Evolutionary conservation across 35 echinoderm and acorn worm genomes (phyloP).

Genomic region (Strongylocentrotus purpuratus): DNA sequence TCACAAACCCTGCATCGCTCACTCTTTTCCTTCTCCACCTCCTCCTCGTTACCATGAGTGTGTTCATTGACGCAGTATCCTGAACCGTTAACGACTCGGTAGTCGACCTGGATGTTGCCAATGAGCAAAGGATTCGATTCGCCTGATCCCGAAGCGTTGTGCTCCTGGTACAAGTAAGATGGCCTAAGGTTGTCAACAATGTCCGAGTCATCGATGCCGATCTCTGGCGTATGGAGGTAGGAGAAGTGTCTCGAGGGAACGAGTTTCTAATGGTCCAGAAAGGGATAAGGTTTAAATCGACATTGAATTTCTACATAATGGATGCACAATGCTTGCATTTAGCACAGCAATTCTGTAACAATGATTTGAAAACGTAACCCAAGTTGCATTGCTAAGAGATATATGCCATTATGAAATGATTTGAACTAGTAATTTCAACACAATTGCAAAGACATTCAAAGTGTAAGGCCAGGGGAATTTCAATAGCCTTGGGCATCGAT

Average conservation of each 20-base stretch:
- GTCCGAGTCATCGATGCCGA: not conserved
- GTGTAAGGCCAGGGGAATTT: too few relatives aligned
- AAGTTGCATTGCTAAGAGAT: too few relatives aligned
- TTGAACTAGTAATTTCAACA: not conserved
- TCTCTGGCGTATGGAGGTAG: not conserved
- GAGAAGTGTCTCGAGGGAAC: not conserved
- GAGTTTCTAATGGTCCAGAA: not conserved
- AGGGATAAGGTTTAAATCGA: too few relatives aligned
- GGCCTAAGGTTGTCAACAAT: not conserved
- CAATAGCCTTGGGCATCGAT: too few relatives aligned
- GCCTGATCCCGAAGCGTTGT: too few relatives aligned
- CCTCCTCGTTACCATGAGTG: not conserved
- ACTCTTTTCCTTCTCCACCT: not conserved
- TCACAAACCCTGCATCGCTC: conserved; percentile 28
- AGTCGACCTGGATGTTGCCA: not conserved
- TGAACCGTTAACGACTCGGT: not conserved
- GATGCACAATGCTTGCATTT: too few relatives aligned
- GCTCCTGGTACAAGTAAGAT: not conserved
- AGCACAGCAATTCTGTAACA: too few relatives aligned
- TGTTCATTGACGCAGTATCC: not conserved
- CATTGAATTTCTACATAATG: too few relatives aligned
- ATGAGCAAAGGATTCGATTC: not conserved
- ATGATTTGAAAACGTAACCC: too few relatives aligned
- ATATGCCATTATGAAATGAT: not conserved
- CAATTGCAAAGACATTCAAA: not conserved